Conservation (phyloP, 2,113 vertebrate species). For the Agapornis roseicollis region DNA sequence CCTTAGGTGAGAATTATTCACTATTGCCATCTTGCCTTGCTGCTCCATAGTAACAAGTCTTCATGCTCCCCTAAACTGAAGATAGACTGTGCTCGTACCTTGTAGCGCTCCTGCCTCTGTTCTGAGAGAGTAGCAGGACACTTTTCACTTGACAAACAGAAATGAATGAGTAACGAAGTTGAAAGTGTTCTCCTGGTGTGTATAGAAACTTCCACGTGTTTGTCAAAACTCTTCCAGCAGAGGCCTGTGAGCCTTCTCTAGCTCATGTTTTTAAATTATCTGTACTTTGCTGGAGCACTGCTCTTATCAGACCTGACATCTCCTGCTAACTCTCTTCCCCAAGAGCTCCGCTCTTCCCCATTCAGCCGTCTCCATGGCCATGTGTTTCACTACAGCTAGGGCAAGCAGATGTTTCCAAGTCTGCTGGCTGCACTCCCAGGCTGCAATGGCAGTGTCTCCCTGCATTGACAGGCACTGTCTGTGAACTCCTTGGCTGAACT, state of each 20-base stretch:
- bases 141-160: background rate
- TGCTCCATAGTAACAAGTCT: background rate
- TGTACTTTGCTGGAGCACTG: background rate
- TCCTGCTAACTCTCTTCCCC: background rate
- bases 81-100: background rate
- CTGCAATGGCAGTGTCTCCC: constrained; percentile 26
- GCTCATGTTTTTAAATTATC: background rate
- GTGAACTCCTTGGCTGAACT: constrained; percentile 50
- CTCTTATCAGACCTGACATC: background rate
- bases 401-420: constrained; percentile 59
- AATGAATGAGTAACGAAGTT: background rate
- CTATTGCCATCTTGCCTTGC: background rate
- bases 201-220: background rate
- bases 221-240: background rate
- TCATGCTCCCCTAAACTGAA: background rate
- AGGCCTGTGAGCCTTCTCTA: background rate
- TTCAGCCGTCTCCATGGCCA: background rate
- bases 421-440: constrained; percentile 60
- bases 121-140: background rate
- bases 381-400: constrained; percentile 17
- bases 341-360: background rate
- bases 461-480: constrained; percentile 56
- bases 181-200: background rate
- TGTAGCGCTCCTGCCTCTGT: background rate
- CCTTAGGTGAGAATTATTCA: background rate